Percentiles rank a stretch among this genome's conserved stretches.
Conservation (phyloP, 35 echinoderm and acorn worm species). For the Lytechinus pictus region DNA sequence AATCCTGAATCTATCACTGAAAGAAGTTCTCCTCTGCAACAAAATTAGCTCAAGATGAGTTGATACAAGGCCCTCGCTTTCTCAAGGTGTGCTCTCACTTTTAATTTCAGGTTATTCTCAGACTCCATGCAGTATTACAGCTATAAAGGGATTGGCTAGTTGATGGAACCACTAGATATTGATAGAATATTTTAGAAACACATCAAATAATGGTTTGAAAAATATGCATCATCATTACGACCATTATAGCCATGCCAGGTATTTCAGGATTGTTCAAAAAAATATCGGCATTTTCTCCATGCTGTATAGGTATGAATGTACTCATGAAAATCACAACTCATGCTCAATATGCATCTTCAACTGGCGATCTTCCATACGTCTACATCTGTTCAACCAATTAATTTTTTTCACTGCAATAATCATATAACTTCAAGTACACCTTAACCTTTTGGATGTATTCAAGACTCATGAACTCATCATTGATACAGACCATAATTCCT, state of each 20-base stretch:
- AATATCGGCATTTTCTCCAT: not conserved
- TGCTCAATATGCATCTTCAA: not conserved
- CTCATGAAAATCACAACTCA: not conserved
- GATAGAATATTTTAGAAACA: not conserved
- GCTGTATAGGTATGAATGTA: not conserved
- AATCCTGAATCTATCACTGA: slow-evolving; percentile 2
- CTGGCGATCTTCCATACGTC: not conserved
- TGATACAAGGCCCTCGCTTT: not conserved
- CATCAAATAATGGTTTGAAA: not conserved
- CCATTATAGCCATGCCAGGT: not conserved
- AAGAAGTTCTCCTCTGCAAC: not conserved
- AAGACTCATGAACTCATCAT: not conserved
- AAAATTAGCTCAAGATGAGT: not conserved
- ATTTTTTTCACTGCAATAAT: not conserved
- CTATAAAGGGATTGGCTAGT: not conserved
- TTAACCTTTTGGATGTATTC: not conserved
- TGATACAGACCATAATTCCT: not conserved
- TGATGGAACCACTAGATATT: not conserved
- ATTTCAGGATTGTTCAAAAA: not conserved
- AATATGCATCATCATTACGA: not conserved
- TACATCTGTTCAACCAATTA: not conserved
- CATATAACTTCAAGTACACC: not conserved
- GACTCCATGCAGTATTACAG: not conserved
- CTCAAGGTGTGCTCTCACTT: not conserved
- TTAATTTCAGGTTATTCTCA: not conserved